Conservation (phyloP, 2,797 vertebrate genomes). For the Sebastes cheni region DNA sequence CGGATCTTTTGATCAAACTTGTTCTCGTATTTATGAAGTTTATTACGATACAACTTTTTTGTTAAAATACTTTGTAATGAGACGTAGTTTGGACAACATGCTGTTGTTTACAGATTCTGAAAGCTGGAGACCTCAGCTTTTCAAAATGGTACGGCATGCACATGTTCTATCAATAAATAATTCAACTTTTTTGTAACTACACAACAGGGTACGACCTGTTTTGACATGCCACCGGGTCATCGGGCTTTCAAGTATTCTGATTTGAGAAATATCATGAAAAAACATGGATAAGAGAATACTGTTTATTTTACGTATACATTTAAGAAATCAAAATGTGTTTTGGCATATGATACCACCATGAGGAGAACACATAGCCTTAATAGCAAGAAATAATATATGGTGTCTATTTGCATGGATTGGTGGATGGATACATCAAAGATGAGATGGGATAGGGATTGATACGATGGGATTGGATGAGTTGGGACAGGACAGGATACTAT, state of each 20-base stretch:
- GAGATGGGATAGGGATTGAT: not conserved
- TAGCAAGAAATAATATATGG: not conserved
- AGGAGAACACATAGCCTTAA: not conserved
- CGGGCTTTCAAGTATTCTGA: not conserved
- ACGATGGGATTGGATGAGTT: not conserved
- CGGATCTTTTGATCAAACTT: too few relatives aligned
- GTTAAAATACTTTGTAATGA: too few relatives aligned
- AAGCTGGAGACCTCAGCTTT: too few relatives aligned
- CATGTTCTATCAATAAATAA: too few relatives aligned
- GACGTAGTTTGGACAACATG: too few relatives aligned
- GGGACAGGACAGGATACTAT: not conserved
- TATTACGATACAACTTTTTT: fast-evolving
- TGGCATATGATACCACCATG: not conserved
- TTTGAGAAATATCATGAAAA: not conserved
- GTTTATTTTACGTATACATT: not conserved
- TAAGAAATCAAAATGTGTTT: not conserved
- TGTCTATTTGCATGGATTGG: not conserved
- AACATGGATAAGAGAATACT: not conserved
- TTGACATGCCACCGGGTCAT: too few relatives aligned
- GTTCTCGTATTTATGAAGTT: too few relatives aligned
- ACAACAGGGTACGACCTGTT: too few relatives aligned
- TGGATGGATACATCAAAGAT: not conserved
- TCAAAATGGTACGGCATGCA: fast-evolving
- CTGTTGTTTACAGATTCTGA: too few relatives aligned
- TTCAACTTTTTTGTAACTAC: too few relatives aligned